Evolutionary conservation across 1,140 invertebrate genomes (phyloP).

Genomic region (Drosophila pruinosa): DNA sequence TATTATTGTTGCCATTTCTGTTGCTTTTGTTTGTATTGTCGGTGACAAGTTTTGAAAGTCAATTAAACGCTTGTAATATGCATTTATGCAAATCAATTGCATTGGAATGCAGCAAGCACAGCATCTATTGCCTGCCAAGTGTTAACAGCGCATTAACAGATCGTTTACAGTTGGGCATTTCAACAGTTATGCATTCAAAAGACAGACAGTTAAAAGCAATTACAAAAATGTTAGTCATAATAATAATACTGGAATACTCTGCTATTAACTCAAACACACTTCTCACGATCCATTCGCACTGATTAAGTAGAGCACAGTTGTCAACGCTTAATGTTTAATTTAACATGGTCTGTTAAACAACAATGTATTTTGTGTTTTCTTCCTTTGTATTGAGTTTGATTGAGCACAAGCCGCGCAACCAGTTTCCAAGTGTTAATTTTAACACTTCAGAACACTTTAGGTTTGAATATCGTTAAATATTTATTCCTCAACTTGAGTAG

Average conservation of each 20-base stretch:
- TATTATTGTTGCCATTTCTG: slow-evolving; percentile 34
- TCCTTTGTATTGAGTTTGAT: background rate
- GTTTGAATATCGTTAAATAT: slow-evolving; percentile 28
- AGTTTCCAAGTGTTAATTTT: slow-evolving; percentile 36
- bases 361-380: slow-evolving; percentile 2
- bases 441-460: slow-evolving; percentile 9
- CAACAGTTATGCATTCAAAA: too few relatives aligned
- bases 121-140: background rate
- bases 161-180: background rate
- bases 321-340: background rate
- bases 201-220: too few relatives aligned
- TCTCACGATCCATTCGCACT: too few relatives aligned
- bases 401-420: slow-evolving; percentile 24
- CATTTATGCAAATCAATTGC: slow-evolving; percentile 63
- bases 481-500: slow-evolving; percentile 21
- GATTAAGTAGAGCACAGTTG: too few relatives aligned
- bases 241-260: too few relatives aligned
- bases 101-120: slow-evolving; percentile 27
- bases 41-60: slow-evolving; percentile 72
- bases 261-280: too few relatives aligned
- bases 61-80: slow-evolving; percentile 73
- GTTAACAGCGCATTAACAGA: background rate
- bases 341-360: background rate
- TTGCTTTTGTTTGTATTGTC: slow-evolving; percentile 16
- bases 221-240: too few relatives aligned